phyloP scores from a whole-genome alignment of 2,113 vertebrate genomes.

The Antechinus stuartii region DNA sequence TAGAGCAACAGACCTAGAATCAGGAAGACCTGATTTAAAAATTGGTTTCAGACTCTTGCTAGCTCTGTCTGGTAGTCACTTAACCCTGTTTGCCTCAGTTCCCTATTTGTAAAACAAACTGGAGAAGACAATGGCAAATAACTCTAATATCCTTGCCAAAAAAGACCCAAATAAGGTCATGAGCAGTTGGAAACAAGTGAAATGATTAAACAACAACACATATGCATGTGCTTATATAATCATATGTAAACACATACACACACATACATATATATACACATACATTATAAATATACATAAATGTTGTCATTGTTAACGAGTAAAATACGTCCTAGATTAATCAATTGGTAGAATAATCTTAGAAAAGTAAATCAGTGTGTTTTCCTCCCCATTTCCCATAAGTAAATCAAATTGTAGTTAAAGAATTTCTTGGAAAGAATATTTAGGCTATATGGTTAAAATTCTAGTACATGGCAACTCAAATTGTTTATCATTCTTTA shows the following conservation, averaged over 20 bases:
- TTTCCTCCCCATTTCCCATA: neutral
- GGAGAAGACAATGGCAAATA: too few species aligned
- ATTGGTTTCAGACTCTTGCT: neutral
- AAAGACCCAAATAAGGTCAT: too few species aligned
- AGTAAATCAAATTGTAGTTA: neutral
- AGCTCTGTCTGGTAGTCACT: neutral
- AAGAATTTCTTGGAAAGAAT: neutral
- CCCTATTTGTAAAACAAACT: too few species aligned
- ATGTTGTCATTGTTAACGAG: neutral
- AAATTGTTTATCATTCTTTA: slow-evolving; percentile 38
- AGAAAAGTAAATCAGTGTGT: neutral
- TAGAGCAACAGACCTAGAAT: neutral
- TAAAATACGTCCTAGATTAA: neutral
- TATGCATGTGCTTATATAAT: neutral
- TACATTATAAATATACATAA: neutral
- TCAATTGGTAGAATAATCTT: neutral
- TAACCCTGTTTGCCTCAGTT: neutral
- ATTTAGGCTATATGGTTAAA: neutral
- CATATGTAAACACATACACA: too few species aligned
- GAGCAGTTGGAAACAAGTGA: too few species aligned
- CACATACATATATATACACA: too few species aligned
- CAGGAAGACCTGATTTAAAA: neutral
- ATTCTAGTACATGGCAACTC: slow-evolving; percentile 4
- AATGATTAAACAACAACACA: too few species aligned
- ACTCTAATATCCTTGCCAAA: too few species aligned